Percentiles rank a stretch among this genome's conserved stretches.
phyloP scores from a whole-genome alignment of 2,888 invertebrate genomes.

The Noctua janthina region DNA sequence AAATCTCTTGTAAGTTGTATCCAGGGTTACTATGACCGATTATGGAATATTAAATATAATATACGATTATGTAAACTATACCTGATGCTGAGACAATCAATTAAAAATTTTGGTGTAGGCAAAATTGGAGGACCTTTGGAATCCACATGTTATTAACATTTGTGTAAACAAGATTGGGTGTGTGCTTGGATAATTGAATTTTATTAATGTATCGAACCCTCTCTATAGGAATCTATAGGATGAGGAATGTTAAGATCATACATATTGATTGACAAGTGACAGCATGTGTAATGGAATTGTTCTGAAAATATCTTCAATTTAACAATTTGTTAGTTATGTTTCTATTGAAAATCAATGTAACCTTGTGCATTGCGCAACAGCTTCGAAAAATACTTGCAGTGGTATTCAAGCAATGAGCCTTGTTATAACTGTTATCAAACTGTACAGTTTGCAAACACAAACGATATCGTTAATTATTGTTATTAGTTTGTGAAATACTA shows the following conservation, averaged over 20 bases:
- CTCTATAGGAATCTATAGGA: too few species aligned
- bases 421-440: constrained; percentile 40
- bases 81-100: background rate
- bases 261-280: constrained; percentile 21
- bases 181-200: background rate
- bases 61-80: too few species aligned
- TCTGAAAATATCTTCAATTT: background rate
- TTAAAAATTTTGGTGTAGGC: background rate
- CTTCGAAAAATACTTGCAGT: background rate
- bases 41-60: background rate
- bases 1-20: background rate
- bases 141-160: constrained; percentile 8
- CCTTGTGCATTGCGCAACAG: background rate
- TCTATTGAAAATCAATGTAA: background rate
- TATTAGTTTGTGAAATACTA: background rate
- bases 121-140: background rate
- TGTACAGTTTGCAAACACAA: constrained; percentile 45
- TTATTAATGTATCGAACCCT: background rate
- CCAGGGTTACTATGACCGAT: background rate
- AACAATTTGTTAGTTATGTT: constrained; percentile 20
- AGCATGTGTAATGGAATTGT: background rate
- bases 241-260: constrained; percentile 4
- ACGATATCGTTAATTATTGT: constrained; percentile 3
- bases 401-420: constrained; percentile 5
- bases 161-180: constrained; percentile 1